phyloP scores from a whole-genome alignment of 2,888 invertebrate genomes.

The Willowsia nigromaculata region DNA sequence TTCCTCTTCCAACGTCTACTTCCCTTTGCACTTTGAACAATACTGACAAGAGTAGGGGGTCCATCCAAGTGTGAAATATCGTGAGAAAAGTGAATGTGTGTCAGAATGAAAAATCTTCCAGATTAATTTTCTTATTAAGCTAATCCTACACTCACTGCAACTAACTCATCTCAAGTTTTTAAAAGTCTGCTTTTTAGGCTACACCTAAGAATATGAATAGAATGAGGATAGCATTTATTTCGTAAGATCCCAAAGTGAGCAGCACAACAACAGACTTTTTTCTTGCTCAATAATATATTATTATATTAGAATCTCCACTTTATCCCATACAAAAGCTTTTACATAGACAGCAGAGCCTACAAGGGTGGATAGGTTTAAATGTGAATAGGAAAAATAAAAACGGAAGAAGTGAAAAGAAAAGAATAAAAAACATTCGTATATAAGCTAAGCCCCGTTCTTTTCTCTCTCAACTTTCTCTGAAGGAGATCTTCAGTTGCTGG shows the following conservation, averaged over 20 bases:
- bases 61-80: constrained; percentile 73
- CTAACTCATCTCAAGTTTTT: background rate
- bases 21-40: background rate
- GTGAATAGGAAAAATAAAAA: background rate
- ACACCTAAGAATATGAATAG: constrained; percentile 9
- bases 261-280: constrained; percentile 2
- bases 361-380: background rate
- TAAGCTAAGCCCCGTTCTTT: background rate
- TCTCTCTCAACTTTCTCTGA: background rate
- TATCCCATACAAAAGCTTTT: background rate
- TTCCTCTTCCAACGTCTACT: background rate
- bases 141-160: constrained; percentile 61
- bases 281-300: constrained; percentile 7
- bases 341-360: background rate
- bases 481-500: background rate
- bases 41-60: background rate
- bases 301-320: background rate
- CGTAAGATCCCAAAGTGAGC: background rate
- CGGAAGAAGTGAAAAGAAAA: constrained; percentile 1
- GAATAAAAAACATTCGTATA: background rate
- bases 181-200: background rate
- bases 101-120: constrained; percentile 68
- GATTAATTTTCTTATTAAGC: constrained; percentile 77
- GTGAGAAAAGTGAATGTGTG: constrained; percentile 75
- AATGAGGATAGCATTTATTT: constrained; percentile 7